Conservation (phyloP, 2,113 vertebrate genomes). For the Mormyrus lacerda region DNA sequence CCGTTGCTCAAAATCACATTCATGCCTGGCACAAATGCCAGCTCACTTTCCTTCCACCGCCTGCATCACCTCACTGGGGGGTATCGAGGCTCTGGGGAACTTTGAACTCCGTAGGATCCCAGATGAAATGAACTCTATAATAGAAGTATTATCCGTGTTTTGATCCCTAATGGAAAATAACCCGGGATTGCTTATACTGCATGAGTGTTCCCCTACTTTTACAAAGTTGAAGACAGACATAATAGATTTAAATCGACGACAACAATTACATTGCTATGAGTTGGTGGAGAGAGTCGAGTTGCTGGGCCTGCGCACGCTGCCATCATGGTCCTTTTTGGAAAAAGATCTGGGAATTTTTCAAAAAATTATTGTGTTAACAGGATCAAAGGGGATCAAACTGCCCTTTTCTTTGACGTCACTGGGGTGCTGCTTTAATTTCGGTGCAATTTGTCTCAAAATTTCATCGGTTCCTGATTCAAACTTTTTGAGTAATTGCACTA, state of each 20-base stretch:
- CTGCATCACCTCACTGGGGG: background rate
- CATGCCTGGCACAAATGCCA: background rate
- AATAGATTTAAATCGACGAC: background rate
- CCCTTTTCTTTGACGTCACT: background rate
- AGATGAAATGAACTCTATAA: background rate
- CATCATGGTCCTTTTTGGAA: background rate
- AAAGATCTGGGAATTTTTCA: background rate
- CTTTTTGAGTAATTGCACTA: background rate
- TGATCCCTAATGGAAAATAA: background rate
- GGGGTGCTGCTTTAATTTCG: background rate
- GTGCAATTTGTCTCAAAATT: background rate
- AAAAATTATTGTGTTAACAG: background rate
- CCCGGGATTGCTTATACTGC: background rate
- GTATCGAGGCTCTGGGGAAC: background rate
- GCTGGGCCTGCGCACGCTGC: background rate
- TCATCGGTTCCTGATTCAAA: background rate
- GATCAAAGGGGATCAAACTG: background rate
- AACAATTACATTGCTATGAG: background rate
- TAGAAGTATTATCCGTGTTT: background rate
- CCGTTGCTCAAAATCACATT: background rate
- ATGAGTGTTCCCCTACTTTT: background rate
- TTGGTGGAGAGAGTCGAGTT: background rate
- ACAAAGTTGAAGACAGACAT: background rate
- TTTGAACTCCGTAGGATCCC: background rate
- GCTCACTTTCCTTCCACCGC: background rate